Conservation (phyloP, 2,888 invertebrate species). For the Lymantria monacha region DNA sequence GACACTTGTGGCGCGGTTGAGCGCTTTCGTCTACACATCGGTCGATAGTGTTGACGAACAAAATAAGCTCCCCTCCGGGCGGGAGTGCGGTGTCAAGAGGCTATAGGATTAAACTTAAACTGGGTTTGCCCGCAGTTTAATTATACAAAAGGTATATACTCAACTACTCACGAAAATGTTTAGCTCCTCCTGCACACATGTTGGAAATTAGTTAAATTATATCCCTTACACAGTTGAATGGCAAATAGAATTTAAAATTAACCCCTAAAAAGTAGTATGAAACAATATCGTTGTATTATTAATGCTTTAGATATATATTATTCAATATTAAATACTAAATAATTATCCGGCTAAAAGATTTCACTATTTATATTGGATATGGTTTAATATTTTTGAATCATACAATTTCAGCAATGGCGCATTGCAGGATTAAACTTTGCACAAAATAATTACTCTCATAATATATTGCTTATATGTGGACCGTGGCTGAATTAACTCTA, state of each 20-base stretch:
- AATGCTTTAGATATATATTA: constrained; percentile 39
- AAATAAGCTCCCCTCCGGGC: constrained; percentile 75
- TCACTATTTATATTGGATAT: constrained; percentile 36
- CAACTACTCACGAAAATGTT: constrained; percentile 64
- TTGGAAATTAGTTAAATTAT: constrained; percentile 73
- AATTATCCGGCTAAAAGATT: constrained; percentile 30
- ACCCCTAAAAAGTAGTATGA: no score
- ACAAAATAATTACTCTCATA: constrained; percentile 49
- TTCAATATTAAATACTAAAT: constrained; percentile 32
- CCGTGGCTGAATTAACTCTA: constrained; percentile 42
- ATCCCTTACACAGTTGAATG: constrained; percentile 61
- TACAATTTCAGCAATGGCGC: constrained; percentile 52
- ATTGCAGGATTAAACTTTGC: constrained; percentile 61
- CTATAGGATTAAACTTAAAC: constrained; percentile 82
- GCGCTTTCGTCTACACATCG: constrained; percentile 68
- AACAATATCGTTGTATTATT: no score
- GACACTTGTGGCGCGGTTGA: constrained; percentile 58
- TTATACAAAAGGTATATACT: constrained; percentile 77
- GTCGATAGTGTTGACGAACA: constrained; percentile 80
- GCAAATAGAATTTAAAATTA: constrained; percentile 69
- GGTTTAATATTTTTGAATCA: constrained; percentile 47
- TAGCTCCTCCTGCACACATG: constrained; percentile 59
- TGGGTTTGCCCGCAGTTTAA: constrained; percentile 78
- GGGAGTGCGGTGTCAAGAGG: constrained; percentile 79
- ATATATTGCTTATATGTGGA: constrained; percentile 39